Conservation (phyloP, 1,140 invertebrate genomes). For the Sarcophaga peregrina region DNA sequence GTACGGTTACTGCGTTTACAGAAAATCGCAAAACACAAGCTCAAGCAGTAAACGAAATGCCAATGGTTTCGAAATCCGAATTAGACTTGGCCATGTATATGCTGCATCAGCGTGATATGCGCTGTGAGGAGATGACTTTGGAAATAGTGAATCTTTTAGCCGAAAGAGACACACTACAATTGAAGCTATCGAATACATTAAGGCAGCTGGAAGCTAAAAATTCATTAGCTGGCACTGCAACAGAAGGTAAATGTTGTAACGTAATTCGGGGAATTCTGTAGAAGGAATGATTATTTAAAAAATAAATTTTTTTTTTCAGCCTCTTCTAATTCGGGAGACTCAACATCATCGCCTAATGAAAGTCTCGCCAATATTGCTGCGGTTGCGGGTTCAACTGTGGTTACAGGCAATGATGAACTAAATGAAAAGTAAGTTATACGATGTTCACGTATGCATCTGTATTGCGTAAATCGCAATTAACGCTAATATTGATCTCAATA, state of each 20-base stretch:
- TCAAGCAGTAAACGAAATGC: conserved; percentile 14
- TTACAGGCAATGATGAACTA: conserved; percentile 51
- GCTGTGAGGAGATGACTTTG: conserved; percentile 88
- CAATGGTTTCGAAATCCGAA: conserved; percentile 71
- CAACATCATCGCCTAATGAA: background rate
- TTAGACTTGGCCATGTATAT: conserved; percentile 86
- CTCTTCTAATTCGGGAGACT: background rate
- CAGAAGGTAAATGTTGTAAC: conserved; percentile 47
- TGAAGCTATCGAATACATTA: conserved; percentile 82
- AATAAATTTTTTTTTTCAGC: conserved; percentile 1
- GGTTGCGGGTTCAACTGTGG: conserved; percentile 36
- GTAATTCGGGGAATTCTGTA: background rate
- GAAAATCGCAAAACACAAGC: conserved; percentile 49
- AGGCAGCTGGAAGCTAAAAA: conserved; percentile 75
- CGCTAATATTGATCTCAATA: too few species aligned
- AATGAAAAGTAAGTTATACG: conserved; percentile 60
- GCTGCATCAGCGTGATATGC: conserved; percentile 86
- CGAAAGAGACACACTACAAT: conserved; percentile 84
- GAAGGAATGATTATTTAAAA: background rate
- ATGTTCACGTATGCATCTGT: too few species aligned
- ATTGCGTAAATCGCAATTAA: too few species aligned
- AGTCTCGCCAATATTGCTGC: background rate
- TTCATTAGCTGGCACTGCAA: conserved; percentile 49
- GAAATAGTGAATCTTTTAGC: conserved; percentile 85
- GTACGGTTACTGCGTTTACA: conserved; percentile 43